Evolutionary conservation across 1,140 invertebrate genomes (phyloP).

Genomic region (Diprion similis): DNA sequence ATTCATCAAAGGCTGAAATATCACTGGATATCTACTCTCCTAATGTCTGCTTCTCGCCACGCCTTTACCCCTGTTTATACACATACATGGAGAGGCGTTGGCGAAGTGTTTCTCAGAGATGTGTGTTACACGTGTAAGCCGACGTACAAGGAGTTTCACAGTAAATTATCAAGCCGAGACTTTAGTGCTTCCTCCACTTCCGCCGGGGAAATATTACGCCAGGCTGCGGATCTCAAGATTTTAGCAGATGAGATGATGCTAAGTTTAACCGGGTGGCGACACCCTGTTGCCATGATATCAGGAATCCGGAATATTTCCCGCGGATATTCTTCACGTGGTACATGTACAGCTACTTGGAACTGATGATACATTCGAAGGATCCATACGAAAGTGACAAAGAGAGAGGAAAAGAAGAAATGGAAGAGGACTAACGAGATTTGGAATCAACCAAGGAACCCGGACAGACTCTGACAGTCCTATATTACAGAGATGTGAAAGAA

Average conservation of each 20-base stretch:
- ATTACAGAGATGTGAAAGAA: no score
- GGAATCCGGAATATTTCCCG: no score
- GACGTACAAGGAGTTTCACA: neutral
- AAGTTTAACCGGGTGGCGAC: no score
- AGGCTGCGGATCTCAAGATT: neutral
- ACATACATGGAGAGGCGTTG: neutral
- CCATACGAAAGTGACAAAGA: no score
- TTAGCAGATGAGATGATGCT: neutral
- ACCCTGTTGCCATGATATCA: no score
- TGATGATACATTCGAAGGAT: no score
- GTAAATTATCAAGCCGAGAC: neutral
- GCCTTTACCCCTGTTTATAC: neutral
- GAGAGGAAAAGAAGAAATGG: no score
- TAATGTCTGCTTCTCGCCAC: neutral
- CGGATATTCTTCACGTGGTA: no score
- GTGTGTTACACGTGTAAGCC: neutral
- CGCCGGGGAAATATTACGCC: conserved; percentile 6
- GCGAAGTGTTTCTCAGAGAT: neutral
- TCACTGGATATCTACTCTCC: neutral
- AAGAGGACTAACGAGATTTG: no score
- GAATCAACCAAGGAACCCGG: no score
- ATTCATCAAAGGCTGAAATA: conserved; percentile 4
- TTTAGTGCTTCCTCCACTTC: neutral
- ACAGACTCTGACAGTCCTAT: no score
- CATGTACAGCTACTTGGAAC: no score